Evolutionary conservation across 2,113 vertebrate genomes (phyloP), one percentile per base, ranked within the genome.

Genomic region (Lethenteron camtschaticum): DNA sequence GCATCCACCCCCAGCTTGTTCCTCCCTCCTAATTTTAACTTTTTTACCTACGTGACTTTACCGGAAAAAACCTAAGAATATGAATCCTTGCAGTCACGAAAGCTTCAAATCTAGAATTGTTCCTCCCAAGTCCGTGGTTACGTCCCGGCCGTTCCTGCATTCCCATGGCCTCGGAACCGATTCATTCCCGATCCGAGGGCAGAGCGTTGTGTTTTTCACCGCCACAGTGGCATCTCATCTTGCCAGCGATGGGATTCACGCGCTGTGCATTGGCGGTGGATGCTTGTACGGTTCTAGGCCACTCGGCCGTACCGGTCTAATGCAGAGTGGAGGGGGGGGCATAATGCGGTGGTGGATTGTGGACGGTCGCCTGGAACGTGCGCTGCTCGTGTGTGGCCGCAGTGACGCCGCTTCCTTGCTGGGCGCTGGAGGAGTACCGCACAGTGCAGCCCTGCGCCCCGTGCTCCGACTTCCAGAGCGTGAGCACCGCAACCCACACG

Each of bases 391-490:
- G 2, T 41, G 78, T 70, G 4, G 76, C 73, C 69, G 69, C 77
- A 1, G 74, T 72, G 9, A 66, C 14, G 2, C 70, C 69, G 69
- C 68, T 75, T 1, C 81, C 77, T 1, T 89, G 86, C 75, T 87
- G 86, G 86, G 73, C 73, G 68, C 58, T 76, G 57, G 86, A 85
- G 73, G 84, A 87, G 68, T 89, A 85, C 70, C 79, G 81, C 69
- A 80, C 87, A 60, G 77, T 79, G 0, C 77, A 75, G 71, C 82
- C 84, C 11, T 89, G 86, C 14, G 10, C 75, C 2, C 75, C 74
- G 0, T 87, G 86, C 71, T 80, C 75, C 4, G 74, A 69, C 14
- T 88, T 86, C 73, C 73, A 85, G 74, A 56, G 58, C 63, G 86
- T 88, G 75, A 84, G 85, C 72, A 55, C 68, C 2, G 0, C 24